Evolutionary conservation across 2,888 invertebrate genomes (phyloP).

Genomic region (Camptogramma bilineatum): DNA sequence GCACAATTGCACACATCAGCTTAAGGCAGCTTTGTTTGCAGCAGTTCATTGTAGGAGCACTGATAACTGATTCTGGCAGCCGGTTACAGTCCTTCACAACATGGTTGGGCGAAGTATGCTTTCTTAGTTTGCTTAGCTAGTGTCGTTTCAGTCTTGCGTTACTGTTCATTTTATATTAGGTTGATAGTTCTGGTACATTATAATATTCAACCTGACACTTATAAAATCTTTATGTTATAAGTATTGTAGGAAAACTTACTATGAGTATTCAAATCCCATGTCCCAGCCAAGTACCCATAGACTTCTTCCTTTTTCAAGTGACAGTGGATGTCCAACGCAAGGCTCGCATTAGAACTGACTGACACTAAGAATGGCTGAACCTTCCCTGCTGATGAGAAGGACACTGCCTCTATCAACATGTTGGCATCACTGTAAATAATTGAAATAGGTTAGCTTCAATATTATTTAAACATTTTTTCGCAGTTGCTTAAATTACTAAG

Average conservation of each 20-base stretch:
- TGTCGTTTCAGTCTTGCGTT: too few species aligned
- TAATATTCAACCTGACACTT: too few species aligned
- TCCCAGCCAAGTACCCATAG: conserved; percentile 97
- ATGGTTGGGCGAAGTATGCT: too few species aligned
- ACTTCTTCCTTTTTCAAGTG: conserved; percentile 97
- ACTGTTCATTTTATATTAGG: too few species aligned
- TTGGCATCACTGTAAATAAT: conserved; percentile 90
- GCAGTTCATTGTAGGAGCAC: too few species aligned
- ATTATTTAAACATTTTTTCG: not conserved
- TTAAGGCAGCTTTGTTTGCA: too few species aligned
- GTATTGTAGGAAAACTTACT: conserved; percentile 86
- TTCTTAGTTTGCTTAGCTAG: too few species aligned
- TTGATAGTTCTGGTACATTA: too few species aligned
- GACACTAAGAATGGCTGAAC: conserved; percentile 97
- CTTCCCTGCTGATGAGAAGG: conserved; percentile 94
- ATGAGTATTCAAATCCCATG: conserved; percentile 97
- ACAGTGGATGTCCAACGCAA: conserved; percentile 96
- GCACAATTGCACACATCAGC: too few species aligned
- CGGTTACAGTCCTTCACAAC: too few species aligned
- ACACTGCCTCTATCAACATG: conserved; percentile 94
- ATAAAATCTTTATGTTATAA: not conserved
- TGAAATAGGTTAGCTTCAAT: not conserved
- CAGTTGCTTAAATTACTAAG: too few species aligned
- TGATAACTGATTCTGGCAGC: too few species aligned
- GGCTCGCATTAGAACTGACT: conserved; percentile 93